Conservation (phyloP, 92 coral and sea anemone genomes). For the Phenganax subtilis region DNA sequence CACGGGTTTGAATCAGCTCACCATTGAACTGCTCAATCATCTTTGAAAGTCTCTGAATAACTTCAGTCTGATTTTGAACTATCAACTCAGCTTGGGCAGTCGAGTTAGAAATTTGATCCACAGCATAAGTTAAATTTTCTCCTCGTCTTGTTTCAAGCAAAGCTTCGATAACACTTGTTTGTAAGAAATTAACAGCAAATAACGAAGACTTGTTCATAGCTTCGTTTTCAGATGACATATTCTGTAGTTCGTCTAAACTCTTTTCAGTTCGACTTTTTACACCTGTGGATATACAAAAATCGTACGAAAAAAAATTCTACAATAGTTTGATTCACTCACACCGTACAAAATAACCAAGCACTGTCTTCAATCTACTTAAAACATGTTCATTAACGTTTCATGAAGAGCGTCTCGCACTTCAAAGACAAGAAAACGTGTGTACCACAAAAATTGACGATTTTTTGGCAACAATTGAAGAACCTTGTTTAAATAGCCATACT, state of each 20-base stretch:
- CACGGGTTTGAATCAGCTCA: not conserved
- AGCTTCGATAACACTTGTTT: conserved; percentile 11
- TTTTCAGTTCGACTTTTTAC: conserved; percentile 7
- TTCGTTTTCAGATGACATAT: not conserved
- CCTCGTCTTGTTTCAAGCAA: not conserved
- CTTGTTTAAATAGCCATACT: too few species aligned
- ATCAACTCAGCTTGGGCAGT: not conserved
- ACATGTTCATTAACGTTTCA: too few species aligned
- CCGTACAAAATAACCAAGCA: too few species aligned
- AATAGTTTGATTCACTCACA: not conserved
- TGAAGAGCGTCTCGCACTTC: too few species aligned
- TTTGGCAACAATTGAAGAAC: too few species aligned
- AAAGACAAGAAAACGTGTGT: too few species aligned
- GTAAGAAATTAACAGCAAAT: not conserved
- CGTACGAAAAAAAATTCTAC: not conserved
- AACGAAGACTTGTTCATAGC: conserved; percentile 17
- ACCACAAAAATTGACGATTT: too few species aligned
- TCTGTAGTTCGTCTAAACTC: not conserved
- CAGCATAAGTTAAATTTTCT: conserved; percentile 7
- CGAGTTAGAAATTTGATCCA: conserved; percentile 8
- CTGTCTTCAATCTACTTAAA: too few species aligned
- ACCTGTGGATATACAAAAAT: not conserved
- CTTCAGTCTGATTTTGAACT: conserved; percentile 8
- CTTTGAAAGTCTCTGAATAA: conserved; percentile 5
- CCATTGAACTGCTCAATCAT: conserved; percentile 1